Percentiles rank a stretch among this genome's conserved stretches.
Conservation (phyloP, 2,113 vertebrate genomes). For the Coracopsis vasa region DNA sequence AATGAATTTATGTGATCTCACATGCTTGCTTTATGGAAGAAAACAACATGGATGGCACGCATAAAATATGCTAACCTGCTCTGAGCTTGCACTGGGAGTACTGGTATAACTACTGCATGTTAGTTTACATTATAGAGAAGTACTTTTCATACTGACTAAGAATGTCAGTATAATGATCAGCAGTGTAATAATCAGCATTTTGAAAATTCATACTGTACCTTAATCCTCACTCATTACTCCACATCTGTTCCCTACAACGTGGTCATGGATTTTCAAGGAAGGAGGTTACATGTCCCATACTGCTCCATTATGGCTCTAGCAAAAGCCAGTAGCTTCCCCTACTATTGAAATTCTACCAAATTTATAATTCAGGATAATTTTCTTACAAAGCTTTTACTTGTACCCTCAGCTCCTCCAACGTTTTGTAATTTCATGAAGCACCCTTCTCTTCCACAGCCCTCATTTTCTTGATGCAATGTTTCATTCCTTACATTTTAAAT, state of each 20-base stretch:
- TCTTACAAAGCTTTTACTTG: not conserved
- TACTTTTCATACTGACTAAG: not conserved
- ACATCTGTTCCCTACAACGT: not conserved
- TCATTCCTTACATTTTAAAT: slow-evolving; percentile 39
- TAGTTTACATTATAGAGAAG: not conserved
- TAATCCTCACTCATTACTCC: not conserved
- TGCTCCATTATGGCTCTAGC: not conserved
- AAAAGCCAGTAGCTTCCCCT: not conserved
- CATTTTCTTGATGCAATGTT: not conserved
- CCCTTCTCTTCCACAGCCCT: not conserved
- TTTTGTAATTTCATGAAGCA: not conserved
- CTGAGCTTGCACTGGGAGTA: not conserved
- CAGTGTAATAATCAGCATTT: not conserved
- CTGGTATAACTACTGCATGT: not conserved
- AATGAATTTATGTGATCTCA: not conserved
- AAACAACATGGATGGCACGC: fast-evolving
- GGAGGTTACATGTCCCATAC: not conserved
- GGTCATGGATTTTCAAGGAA: not conserved
- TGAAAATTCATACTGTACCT: not conserved
- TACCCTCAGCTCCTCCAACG: not conserved
- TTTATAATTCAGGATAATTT: not conserved
- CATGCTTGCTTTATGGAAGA: not conserved
- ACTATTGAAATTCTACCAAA: not conserved
- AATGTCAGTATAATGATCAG: not conserved
- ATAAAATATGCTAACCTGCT: not conserved